Evolutionary conservation across 2,888 invertebrate species (phyloP).

Genomic region (Cremastinae sp.): DNA sequence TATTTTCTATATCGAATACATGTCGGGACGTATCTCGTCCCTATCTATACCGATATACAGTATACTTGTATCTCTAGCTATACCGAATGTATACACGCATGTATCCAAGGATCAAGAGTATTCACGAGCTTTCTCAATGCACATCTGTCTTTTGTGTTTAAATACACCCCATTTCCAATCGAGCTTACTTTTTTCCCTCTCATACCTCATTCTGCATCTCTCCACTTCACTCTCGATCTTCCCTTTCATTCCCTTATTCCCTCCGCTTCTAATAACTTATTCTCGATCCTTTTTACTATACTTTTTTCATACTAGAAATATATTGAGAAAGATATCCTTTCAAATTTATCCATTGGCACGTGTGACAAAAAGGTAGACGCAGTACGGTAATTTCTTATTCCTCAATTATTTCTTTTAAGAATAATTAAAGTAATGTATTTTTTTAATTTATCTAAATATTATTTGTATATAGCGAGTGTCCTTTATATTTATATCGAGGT

Average conservation of each 20-base stretch:
- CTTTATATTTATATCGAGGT: no score
- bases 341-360: conserved; percentile 11
- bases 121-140: conserved; percentile 48
- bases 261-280: not conserved
- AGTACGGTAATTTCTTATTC: no score
- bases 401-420: no score
- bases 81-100: conserved; percentile 4
- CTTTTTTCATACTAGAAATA: conserved; percentile 9
- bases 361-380: no score
- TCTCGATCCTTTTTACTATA: not conserved
- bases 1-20: conserved; percentile 39
- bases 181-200: conserved; percentile 19
- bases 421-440: no score
- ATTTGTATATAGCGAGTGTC: no score
- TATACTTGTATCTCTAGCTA: not conserved
- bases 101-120: conserved; percentile 1
- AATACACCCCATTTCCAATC: conserved; percentile 58
- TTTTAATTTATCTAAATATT: no score
- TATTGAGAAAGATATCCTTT: no score
- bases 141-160: conserved; percentile 62
- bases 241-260: conserved; percentile 22
- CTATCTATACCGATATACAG: not conserved
- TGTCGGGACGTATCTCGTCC: not conserved
- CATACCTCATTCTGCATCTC: conserved; percentile 1
- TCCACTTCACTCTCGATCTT: no score